Evolutionary conservation across 2,113 vertebrate genomes (phyloP).

Genomic region (Malurus elegans): DNA sequence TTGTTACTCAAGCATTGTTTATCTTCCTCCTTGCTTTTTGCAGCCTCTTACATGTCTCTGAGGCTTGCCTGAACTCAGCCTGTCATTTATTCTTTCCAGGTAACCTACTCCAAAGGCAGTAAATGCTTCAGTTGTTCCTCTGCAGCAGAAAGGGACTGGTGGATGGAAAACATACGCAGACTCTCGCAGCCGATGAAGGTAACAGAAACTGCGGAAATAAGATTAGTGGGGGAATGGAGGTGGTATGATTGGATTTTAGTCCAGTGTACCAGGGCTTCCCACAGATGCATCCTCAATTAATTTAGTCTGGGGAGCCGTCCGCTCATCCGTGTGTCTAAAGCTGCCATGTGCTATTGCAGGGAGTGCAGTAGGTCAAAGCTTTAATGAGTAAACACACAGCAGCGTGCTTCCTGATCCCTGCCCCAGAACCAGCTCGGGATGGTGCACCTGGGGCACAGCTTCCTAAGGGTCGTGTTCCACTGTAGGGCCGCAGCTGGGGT

Average conservation of each 20-base stretch:
- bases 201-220: slow-evolving; percentile 19
- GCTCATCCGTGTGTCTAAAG: not conserved
- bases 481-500: not conserved
- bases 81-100: slow-evolving; percentile 74
- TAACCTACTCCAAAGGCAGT: slow-evolving; percentile 90
- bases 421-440: not conserved
- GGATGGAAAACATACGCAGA: slow-evolving; percentile 97
- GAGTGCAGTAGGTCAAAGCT: not conserved
- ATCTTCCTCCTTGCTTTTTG: not conserved
- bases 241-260: slow-evolving; percentile 24
- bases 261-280: not conserved
- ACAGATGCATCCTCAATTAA: slow-evolving; percentile 16
- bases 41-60: not conserved
- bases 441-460: rapidly evolving
- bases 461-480: not conserved
- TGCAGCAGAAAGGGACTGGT: slow-evolving; percentile 94
- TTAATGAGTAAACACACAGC: not conserved
- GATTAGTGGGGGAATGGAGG: not conserved
- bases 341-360: not conserved
- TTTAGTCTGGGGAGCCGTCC: not conserved
- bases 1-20: not conserved
- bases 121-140: slow-evolving; percentile 97
- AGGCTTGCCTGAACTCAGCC: slow-evolving; percentile 1
- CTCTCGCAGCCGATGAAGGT: slow-evolving; percentile 97
- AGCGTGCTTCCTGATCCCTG: not conserved